A percentile compares a stretch with the other conserved stretches of the same genome.
phyloP scores from a whole-genome alignment of 2,888 invertebrate genomes.

The Phyto melanocephala region DNA sequence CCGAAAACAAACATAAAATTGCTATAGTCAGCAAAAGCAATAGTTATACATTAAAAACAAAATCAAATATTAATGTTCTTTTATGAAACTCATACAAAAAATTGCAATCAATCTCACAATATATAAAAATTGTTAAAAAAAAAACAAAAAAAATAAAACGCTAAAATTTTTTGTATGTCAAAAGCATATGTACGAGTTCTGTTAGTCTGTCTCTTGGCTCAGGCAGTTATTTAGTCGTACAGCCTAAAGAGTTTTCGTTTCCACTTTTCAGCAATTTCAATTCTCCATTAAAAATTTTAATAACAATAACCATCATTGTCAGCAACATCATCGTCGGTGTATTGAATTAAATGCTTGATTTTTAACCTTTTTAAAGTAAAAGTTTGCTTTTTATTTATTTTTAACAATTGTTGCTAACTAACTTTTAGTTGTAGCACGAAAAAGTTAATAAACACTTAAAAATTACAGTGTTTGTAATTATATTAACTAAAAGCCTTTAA shows the following conservation, averaged over 20 bases:
- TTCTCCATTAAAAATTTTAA: neutral
- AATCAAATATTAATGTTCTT: slow-evolving; percentile 32
- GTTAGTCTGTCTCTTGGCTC: neutral
- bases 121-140: slow-evolving; percentile 1
- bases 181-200: neutral
- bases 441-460: no score
- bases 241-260: slow-evolving; percentile 25
- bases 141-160: slow-evolving; percentile 24
- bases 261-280: neutral
- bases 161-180: slow-evolving; percentile 42
- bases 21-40: slow-evolving; percentile 26
- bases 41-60: neutral
- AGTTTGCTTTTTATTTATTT: no score
- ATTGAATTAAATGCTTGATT: neutral
- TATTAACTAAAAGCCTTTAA: no score
- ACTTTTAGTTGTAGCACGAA: neutral
- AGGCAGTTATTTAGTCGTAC: slow-evolving; percentile 7
- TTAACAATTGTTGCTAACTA: neutral
- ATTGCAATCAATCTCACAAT: slow-evolving; percentile 39
- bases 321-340: neutral
- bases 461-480: neutral
- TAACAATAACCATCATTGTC: neutral
- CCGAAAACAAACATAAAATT: slow-evolving; percentile 15
- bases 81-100: slow-evolving; percentile 5
- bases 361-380: neutral